Percentiles rank a stretch among this genome's conserved stretches.
phyloP scores from a whole-genome alignment of 1,140 invertebrate genomes.

The Whitmania pigra region DNA sequence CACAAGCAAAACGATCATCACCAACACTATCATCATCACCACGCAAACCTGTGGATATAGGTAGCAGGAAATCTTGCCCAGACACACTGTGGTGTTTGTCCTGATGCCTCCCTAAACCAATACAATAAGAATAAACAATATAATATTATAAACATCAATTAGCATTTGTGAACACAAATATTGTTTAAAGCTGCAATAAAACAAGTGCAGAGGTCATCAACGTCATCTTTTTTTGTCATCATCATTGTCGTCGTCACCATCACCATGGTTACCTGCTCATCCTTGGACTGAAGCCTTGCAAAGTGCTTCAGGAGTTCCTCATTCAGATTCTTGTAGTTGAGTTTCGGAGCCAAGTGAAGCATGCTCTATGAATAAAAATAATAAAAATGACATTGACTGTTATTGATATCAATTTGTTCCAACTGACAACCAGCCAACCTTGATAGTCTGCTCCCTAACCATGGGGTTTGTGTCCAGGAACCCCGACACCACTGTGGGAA shows the following conservation, averaged over 20 bases:
- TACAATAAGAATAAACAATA: too few relatives aligned
- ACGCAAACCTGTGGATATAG: conserved; percentile 78
- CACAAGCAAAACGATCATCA: too few relatives aligned
- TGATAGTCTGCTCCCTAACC: conserved; percentile 92
- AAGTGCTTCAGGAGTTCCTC: conserved; percentile 90
- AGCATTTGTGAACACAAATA: too few relatives aligned
- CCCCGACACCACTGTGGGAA: conserved; percentile 76
- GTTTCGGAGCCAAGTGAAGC: conserved; percentile 79
- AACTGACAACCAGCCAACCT: conserved; percentile 55
- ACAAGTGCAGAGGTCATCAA: too few relatives aligned
- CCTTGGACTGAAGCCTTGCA: conserved; percentile 81
- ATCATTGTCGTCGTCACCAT: background rate
- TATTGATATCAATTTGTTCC: too few relatives aligned
- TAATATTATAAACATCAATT: too few relatives aligned
- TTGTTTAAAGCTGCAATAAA: too few relatives aligned
- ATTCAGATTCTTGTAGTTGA: conserved; percentile 95
- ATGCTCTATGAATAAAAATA: conserved; percentile 53
- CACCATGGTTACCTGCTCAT: conserved; percentile 58
- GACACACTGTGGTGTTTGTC: conserved; percentile 96
- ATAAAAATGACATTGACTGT: too few relatives aligned
- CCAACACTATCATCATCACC: conserved; percentile 67
- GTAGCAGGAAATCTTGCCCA: conserved; percentile 89
- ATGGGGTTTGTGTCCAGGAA: conserved; percentile 92
- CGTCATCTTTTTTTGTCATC: background rate
- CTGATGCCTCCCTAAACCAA: conserved; percentile 56